These are phyloP conservation scores for Sander lucioperca DNA, from an alignment of 2,113 vertebrate genomes.

Conservation along the genomic window DNA sequence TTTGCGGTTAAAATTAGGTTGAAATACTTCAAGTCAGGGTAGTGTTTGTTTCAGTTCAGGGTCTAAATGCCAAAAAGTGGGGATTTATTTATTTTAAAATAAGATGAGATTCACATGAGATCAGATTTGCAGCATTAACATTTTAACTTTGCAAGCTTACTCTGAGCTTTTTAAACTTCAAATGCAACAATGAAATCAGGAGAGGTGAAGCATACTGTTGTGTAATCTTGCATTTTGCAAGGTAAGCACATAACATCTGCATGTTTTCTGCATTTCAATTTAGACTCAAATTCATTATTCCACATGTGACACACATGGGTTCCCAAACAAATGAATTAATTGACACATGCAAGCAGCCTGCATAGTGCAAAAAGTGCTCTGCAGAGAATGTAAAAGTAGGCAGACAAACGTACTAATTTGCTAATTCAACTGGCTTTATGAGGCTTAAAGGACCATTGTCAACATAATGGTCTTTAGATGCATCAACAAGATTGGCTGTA, in stretches of 20 bases:
- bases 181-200: neutral
- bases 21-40: neutral
- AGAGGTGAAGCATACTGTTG: neutral
- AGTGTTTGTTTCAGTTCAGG: neutral
- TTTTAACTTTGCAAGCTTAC: neutral
- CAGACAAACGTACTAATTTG: neutral
- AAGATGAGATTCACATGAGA: neutral
- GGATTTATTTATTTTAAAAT: neutral
- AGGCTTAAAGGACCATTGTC: slow-evolving; percentile 56
- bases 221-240: neutral
- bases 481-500: slow-evolving; percentile 51
- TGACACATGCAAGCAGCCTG: neutral
- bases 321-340: neutral
- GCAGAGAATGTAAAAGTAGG: neutral
- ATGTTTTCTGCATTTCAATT: neutral
- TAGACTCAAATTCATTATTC: neutral
- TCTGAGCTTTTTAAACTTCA: neutral
- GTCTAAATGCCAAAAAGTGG: neutral
- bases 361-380: neutral
- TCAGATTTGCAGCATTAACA: neutral
- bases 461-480: slow-evolving; percentile 50
- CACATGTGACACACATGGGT: neutral
- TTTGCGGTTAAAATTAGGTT: neutral
- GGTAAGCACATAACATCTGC: neutral
- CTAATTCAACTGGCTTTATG: slow-evolving; percentile 50